These are phyloP conservation scores for Thamnophis elegans DNA, from an alignment of 2,797 vertebrate genomes.

Conservation along the genomic window DNA sequence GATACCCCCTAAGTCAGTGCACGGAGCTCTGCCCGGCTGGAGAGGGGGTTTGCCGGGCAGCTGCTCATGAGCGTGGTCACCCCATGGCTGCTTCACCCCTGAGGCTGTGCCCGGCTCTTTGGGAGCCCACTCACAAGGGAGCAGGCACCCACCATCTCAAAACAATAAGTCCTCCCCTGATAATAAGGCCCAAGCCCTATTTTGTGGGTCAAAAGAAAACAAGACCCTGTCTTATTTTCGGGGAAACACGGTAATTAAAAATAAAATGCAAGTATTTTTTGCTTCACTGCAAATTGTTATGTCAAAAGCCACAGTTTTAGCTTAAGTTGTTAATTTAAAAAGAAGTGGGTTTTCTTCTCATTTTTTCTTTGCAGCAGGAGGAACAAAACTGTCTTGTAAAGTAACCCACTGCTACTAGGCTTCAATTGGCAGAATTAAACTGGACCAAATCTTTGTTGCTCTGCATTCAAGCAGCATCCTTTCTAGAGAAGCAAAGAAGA, in stretches of 20 bases:
- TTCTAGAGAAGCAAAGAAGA: conserved; percentile 1
- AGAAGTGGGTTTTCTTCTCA: neutral
- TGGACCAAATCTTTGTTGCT: neutral
- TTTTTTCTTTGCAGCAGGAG: neutral
- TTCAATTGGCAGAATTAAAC: neutral
- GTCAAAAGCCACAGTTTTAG: neutral
- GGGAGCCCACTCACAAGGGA: too few relatives aligned
- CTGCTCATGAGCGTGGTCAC: too few relatives aligned
- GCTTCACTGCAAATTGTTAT: neutral
- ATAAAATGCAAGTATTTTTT: neutral
- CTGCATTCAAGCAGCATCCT: neutral
- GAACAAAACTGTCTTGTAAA: neutral
- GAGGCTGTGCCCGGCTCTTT: too few relatives aligned
- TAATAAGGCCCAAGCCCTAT: too few relatives aligned
- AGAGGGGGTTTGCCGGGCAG: too few relatives aligned
- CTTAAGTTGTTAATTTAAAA: neutral
- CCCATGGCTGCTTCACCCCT: too few relatives aligned
- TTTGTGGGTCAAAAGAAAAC: too few relatives aligned
- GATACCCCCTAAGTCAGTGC: too few relatives aligned
- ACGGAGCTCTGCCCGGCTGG: too few relatives aligned
- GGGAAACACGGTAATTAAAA: neutral
- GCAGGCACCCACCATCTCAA: too few relatives aligned
- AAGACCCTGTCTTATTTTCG: too few relatives aligned
- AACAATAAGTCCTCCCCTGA: too few relatives aligned
- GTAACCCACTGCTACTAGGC: neutral